A percentile compares a stretch with the other conserved stretches of the same genome.
Evolutionary conservation across 2,888 invertebrate species (phyloP).

Genomic region (Monochamus alternatus): DNA sequence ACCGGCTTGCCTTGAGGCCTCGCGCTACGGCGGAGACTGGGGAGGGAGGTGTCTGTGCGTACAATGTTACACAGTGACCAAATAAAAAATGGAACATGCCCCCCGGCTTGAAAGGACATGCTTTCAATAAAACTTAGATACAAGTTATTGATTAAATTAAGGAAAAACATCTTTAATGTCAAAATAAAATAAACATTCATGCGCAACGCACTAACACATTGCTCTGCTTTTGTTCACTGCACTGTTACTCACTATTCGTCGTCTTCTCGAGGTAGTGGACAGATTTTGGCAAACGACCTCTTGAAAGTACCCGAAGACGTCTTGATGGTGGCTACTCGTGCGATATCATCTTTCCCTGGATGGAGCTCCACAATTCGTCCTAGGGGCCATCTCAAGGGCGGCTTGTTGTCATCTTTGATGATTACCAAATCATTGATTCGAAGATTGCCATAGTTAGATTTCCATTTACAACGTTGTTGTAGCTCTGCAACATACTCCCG

Average conservation of each 20-base stretch:
- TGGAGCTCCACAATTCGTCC: conserved; percentile 52
- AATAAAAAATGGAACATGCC: too few species aligned
- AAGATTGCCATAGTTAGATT: neutral
- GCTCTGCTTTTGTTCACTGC: too few species aligned
- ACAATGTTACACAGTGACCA: too few species aligned
- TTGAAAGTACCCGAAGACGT: conserved; percentile 29
- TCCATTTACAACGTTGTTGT: neutral
- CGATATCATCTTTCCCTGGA: conserved; percentile 54
- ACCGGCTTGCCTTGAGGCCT: too few species aligned
- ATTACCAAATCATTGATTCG: conserved; percentile 52
- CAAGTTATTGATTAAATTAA: neutral
- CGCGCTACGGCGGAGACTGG: too few species aligned
- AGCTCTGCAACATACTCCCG: neutral
- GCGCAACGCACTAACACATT: too few species aligned
- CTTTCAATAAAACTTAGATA: neutral
- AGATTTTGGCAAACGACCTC: too few species aligned
- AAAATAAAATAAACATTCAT: too few species aligned
- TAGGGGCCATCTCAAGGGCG: conserved; percentile 54
- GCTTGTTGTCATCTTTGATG: conserved; percentile 53
- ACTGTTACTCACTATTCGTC: too few species aligned
- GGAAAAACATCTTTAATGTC: neutral
- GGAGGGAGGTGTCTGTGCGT: too few species aligned
- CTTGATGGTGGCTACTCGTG: conserved; percentile 53
- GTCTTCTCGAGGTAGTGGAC: too few species aligned
- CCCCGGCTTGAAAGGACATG: neutral